A percentile compares a stretch with the other conserved stretches of the same genome.
These are phyloP conservation scores for Microcebus griseorufus DNA, from an alignment of 2,113 vertebrate species.

Conservation along the genomic window DNA sequence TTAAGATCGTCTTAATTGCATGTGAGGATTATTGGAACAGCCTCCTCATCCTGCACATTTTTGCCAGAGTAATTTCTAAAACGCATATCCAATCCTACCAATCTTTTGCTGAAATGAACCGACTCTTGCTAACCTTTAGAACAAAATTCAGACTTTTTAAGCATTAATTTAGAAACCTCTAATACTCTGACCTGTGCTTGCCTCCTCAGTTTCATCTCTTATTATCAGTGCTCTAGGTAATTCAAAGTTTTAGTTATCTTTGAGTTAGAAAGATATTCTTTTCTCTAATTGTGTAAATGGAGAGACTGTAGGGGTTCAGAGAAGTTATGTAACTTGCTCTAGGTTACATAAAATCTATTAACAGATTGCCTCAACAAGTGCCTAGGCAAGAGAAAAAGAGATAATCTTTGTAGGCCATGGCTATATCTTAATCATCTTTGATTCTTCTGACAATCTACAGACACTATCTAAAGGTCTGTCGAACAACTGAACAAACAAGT, in stretches of 20 bases:
- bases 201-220: background rate
- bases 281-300: background rate
- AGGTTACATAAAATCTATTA: background rate
- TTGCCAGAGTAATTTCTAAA: conserved; percentile 7
- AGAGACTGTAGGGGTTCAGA: background rate
- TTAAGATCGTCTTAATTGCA: too few relatives aligned
- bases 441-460: background rate
- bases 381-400: background rate
- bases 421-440: background rate
- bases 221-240: background rate
- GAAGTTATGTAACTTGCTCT: background rate
- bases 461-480: background rate
- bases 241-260: background rate
- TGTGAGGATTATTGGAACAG: too few relatives aligned
- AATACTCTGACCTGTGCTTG: background rate
- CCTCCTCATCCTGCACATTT: background rate
- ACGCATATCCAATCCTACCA: background rate
- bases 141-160: background rate
- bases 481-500: background rate
- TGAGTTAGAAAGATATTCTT: background rate
- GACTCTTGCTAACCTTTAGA: background rate
- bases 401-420: background rate
- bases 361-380: background rate
- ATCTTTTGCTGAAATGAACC: background rate
- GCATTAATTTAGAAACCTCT: background rate